phyloP scores from a whole-genome alignment of 2,888 invertebrate genomes.

The Limnephilus marmoratus region DNA sequence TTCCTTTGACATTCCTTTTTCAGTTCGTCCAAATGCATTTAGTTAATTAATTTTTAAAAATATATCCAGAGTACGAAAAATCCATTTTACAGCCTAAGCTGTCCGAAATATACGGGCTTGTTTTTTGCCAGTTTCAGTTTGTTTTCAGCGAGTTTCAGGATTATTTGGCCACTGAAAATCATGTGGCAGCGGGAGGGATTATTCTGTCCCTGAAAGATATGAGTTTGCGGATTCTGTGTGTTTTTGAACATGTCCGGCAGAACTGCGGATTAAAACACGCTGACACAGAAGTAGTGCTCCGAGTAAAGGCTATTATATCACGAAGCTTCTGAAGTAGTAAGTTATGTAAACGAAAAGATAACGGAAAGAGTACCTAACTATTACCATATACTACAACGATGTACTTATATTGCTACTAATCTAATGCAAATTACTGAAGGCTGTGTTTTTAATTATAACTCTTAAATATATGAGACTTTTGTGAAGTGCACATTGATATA shows the following conservation, averaged over 20 bases:
- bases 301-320: not conserved
- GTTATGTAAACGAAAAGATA: not conserved
- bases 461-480: no score
- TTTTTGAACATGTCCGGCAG: not conserved
- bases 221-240: not conserved
- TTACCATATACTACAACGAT: no score
- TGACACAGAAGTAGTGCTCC: not conserved
- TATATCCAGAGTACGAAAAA: not conserved
- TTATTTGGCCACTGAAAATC: slow-evolving; percentile 9
- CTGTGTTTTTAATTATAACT: no score
- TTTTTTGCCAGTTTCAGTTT: slow-evolving; percentile 20
- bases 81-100: slow-evolving; percentile 50
- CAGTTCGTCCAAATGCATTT: no score
- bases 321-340: not conserved
- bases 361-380: no score
- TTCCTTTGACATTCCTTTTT: no score
- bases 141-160: not conserved
- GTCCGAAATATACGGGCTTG: slow-evolving; percentile 57
- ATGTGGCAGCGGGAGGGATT: not conserved
- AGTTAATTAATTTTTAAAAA: no score
- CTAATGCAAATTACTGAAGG: no score
- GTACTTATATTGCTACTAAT: no score
- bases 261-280: slow-evolving; percentile 32
- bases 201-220: not conserved
- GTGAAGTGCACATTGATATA: no score